phyloP scores from a whole-genome alignment of 2,888 invertebrate genomes.

The Busseola fusca region DNA sequence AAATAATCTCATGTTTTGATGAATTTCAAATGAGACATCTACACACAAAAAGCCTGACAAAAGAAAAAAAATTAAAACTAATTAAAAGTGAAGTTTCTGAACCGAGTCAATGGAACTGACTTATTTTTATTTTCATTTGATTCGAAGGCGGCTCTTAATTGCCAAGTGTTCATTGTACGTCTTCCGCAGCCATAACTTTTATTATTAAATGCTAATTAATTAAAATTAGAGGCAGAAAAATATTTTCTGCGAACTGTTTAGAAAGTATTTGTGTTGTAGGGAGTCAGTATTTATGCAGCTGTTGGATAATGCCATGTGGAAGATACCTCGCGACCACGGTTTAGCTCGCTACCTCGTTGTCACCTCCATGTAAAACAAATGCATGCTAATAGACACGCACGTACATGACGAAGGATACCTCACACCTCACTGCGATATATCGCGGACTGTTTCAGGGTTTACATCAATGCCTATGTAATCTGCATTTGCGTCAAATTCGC shows the following conservation, averaged over 20 bases:
- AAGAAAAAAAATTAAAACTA: slow-evolving; percentile 30
- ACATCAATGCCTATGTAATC: no score
- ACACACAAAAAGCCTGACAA: slow-evolving; percentile 24
- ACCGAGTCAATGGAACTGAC: slow-evolving; percentile 31
- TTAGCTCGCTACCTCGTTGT: no score
- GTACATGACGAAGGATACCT: no score
- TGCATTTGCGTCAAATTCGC: no score
- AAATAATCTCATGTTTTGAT: background rate
- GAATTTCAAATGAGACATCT: slow-evolving; percentile 17
- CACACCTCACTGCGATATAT: no score
- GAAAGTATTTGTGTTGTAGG: background rate
- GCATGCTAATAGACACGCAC: no score
- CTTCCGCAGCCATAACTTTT: slow-evolving; percentile 60
- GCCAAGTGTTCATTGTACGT: slow-evolving; percentile 54
- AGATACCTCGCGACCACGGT: no score
- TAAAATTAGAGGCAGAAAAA: slow-evolving; percentile 30
- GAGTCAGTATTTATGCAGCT: background rate
- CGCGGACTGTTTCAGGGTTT: no score
- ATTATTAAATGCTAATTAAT: slow-evolving; percentile 62
- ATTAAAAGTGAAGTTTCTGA: slow-evolving; percentile 52
- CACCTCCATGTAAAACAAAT: no score
- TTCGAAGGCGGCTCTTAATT: slow-evolving; percentile 50
- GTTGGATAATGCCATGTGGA: background rate
- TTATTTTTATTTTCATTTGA: slow-evolving; percentile 40
- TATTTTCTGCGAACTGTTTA: slow-evolving; percentile 3